A percentile compares a stretch with the other conserved stretches of the same genome.
Evolutionary conservation across 2,888 invertebrate species (phyloP).

Genomic region (Meteorus cinctellus): DNA sequence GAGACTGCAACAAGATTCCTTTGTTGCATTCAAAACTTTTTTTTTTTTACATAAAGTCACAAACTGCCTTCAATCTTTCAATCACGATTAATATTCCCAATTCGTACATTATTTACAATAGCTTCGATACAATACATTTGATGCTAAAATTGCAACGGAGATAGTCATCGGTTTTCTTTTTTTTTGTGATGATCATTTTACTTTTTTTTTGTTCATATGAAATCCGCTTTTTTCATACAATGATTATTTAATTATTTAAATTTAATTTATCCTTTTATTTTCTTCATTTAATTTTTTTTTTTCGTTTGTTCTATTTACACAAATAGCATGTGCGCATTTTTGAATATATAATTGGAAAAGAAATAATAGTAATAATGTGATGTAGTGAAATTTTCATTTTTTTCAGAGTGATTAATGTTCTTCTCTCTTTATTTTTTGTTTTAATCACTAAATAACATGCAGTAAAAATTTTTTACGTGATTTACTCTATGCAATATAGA

Average conservation of each 20-base stretch:
- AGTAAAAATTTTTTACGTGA: constrained; percentile 25
- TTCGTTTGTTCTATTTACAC: constrained; percentile 41
- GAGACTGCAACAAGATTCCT: neutral
- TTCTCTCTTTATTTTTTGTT: constrained; percentile 12
- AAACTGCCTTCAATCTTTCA: constrained; percentile 20
- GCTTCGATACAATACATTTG: constrained; percentile 46
- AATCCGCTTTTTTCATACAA: constrained; percentile 32
- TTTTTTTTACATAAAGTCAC: constrained; percentile 18
- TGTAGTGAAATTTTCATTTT: constrained; percentile 27
- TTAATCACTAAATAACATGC: constrained; percentile 36
- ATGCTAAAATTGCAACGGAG: constrained; percentile 43
- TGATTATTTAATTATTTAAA: constrained; percentile 33
- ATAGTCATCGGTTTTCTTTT: constrained; percentile 27
- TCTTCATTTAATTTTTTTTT: neutral
- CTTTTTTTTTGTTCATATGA: constrained; percentile 37
- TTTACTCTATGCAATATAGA: constrained; percentile 11
- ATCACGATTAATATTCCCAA: constrained; percentile 38
- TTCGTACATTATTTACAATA: constrained; percentile 57
- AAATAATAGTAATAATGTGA: constrained; percentile 18
- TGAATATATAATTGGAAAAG: constrained; percentile 23
- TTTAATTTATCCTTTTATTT: constrained; percentile 25
- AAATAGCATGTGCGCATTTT: constrained; percentile 41
- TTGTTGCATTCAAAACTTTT: constrained; percentile 4
- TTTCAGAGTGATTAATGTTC: constrained; percentile 1
- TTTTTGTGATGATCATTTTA: constrained; percentile 32